Conservation (phyloP, 2,888 invertebrate genomes). For the Chelonus formosanus region DNA sequence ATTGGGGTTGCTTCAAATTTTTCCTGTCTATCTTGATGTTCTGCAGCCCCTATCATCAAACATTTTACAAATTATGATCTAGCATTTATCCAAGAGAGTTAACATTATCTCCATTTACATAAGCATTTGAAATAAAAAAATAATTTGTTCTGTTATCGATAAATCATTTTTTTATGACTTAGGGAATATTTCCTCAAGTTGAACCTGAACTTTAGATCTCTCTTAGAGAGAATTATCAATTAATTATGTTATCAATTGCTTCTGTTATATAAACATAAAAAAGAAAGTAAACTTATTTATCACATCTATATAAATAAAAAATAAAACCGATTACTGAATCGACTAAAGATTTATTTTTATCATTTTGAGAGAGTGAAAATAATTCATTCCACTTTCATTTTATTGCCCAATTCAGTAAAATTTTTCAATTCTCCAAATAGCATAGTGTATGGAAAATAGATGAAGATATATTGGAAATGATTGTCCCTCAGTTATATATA, state of each 20-base stretch:
- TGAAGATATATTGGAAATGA: background rate
- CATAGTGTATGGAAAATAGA: constrained; percentile 1
- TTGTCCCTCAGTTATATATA: constrained; percentile 1
- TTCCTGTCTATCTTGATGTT: constrained; percentile 44
- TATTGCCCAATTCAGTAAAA: background rate
- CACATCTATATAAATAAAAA: too few species aligned
- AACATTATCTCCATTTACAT: too few species aligned
- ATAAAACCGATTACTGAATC: too few species aligned
- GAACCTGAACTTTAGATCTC: too few species aligned
- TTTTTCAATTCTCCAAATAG: constrained; percentile 2
- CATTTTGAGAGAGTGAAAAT: background rate
- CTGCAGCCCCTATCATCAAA: constrained; percentile 57
- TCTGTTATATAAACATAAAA: too few species aligned
- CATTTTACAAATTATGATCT: background rate
- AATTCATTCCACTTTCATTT: background rate
- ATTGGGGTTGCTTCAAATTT: constrained; percentile 61
- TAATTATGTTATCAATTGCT: too few species aligned
- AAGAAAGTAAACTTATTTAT: too few species aligned
- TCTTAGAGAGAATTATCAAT: too few species aligned
- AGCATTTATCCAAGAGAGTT: too few species aligned
- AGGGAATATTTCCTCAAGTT: too few species aligned
- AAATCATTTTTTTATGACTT: background rate
- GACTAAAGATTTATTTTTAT: background rate
- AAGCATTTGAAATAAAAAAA: background rate
- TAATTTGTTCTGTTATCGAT: background rate